Conservation (phyloP, 2,888 invertebrate genomes). For the Callimorpha dominula region DNA sequence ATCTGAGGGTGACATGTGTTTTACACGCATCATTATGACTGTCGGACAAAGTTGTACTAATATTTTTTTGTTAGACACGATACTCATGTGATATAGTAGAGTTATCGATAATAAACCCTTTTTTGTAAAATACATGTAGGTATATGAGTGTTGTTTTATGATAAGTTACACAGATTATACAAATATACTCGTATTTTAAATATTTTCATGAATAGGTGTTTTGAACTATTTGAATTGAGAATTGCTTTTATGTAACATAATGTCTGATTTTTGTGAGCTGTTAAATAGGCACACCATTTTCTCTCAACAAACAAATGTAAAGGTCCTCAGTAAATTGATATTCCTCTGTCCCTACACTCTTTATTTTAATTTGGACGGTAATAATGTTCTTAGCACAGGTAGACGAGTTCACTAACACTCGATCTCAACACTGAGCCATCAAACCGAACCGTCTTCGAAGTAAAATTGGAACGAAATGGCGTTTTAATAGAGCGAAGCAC, state of each 20-base stretch:
- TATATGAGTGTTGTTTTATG: neutral
- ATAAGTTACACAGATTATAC: too few species aligned
- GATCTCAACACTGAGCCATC: slow-evolving; percentile 44
- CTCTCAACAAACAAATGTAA: neutral
- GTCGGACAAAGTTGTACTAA: slow-evolving; percentile 35
- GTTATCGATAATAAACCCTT: neutral
- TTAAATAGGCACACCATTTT: neutral
- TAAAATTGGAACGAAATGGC: slow-evolving; percentile 76
- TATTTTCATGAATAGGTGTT: too few species aligned
- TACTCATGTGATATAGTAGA: neutral
- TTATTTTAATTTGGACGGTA: slow-evolving; percentile 13
- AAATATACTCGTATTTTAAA: too few species aligned
- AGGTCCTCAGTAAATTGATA: neutral
- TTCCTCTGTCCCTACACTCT: neutral
- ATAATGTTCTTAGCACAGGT: slow-evolving; percentile 23
- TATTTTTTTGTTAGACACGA: slow-evolving; percentile 25
- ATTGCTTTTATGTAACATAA: too few species aligned
- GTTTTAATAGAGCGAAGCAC: slow-evolving; percentile 84
- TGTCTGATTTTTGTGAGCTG: neutral
- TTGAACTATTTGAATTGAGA: too few species aligned
- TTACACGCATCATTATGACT: slow-evolving; percentile 62
- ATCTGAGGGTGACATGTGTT: slow-evolving; percentile 68
- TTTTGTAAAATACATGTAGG: too few species aligned
- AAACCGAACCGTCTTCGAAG: slow-evolving; percentile 54
- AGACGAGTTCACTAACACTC: slow-evolving; percentile 36